These are phyloP conservation scores for Acanthurus leucopareius DNA, from an alignment of 2,797 vertebrate genomes.

Conservation along the genomic window DNA sequence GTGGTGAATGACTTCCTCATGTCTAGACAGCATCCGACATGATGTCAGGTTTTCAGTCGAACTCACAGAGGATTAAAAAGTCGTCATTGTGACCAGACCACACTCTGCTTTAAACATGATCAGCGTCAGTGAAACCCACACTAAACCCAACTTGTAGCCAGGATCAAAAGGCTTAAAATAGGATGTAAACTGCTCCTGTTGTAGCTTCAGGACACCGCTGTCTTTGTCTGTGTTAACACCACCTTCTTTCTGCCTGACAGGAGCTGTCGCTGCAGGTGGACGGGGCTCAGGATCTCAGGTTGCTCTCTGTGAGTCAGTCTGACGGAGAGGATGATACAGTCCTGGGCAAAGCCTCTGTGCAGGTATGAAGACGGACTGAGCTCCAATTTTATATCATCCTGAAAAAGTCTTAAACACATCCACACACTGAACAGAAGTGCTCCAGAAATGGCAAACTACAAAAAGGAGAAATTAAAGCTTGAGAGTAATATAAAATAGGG, in stretches of 20 bases:
- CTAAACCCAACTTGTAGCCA: slow-evolving; percentile 40
- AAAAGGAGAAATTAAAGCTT: not conserved
- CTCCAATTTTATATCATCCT: not conserved
- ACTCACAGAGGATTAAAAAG: slow-evolving; percentile 34
- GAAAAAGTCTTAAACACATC: no score
- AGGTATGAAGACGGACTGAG: slow-evolving; percentile 56
- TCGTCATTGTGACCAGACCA: slow-evolving; percentile 8
- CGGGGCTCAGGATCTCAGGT: slow-evolving; percentile 71
- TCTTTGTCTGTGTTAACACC: not conserved
- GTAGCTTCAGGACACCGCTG: not conserved
- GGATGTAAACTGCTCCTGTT: slow-evolving; percentile 17
- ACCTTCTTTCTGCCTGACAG: slow-evolving; percentile 57
- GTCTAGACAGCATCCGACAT: slow-evolving; percentile 68
- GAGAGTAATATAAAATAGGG: not conserved
- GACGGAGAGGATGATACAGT: slow-evolving; percentile 58
- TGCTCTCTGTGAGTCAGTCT: slow-evolving; percentile 80
- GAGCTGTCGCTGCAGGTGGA: slow-evolving; percentile 86
- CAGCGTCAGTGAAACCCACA: slow-evolving; percentile 49
- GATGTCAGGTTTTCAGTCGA: slow-evolving; percentile 23
- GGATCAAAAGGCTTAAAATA: slow-evolving; percentile 27
- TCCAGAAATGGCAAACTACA: no score
- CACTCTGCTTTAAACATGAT: slow-evolving; percentile 62
- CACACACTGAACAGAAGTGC: not conserved
- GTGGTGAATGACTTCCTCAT: slow-evolving; percentile 20
- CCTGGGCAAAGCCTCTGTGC: slow-evolving; percentile 73